phyloP scores from a whole-genome alignment of 2,888 invertebrate species.

The Ptilodon capucinus region DNA sequence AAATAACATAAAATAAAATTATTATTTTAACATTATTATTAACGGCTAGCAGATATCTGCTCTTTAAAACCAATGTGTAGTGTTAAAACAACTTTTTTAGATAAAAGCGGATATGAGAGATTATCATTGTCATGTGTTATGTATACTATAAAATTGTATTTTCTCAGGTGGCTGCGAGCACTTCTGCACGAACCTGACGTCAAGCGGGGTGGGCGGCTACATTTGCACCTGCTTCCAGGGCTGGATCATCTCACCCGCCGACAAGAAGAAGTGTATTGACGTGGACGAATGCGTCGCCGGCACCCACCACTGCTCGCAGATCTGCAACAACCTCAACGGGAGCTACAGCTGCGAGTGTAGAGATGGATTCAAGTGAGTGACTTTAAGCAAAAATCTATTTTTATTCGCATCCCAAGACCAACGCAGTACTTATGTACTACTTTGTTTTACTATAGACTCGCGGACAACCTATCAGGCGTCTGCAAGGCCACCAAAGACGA shows the following conservation, averaged over 20 bases:
- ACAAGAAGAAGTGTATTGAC: constrained; percentile 93
- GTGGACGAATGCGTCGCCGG: constrained; percentile 94
- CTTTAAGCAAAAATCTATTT: no score
- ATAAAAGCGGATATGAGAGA: no score
- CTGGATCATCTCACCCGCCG: constrained; percentile 90
- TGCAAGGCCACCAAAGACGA: constrained; percentile 88
- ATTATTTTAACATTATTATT: no score
- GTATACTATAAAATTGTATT: background rate
- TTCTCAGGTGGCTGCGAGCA: constrained; percentile 93
- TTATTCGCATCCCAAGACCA: no score
- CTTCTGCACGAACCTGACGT: constrained; percentile 92
- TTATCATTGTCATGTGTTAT: no score
- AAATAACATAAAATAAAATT: no score
- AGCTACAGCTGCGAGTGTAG: constrained; percentile 95
- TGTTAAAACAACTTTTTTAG: no score
- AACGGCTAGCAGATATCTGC: no score
- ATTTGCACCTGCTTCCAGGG: constrained; percentile 95
- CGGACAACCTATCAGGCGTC: constrained; percentile 90
- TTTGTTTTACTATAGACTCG: constrained; percentile 66
- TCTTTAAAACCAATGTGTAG: no score
- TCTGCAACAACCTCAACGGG: constrained; percentile 96
- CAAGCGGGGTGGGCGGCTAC: constrained; percentile 83
- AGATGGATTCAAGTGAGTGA: constrained; percentile 85
- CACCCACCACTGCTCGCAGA: constrained; percentile 95
- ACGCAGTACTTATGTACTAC: no score